Conservation (phyloP, 2,797 vertebrate species). For the Paedocypris micromegethes region DNA sequence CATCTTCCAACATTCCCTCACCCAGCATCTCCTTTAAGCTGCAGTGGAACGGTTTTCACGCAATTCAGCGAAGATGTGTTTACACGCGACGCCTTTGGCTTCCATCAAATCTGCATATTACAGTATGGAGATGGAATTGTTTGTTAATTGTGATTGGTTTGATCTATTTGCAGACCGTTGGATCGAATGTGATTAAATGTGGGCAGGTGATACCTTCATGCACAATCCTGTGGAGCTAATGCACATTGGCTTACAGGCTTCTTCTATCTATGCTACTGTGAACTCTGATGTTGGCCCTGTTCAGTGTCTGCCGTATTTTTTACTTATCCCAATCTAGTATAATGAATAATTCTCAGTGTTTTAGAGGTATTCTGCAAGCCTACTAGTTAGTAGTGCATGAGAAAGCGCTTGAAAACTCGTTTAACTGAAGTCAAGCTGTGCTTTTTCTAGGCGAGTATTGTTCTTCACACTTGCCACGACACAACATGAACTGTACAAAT, state of each 20-base stretch:
- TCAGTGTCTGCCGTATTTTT: neutral
- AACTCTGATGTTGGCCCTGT: neutral
- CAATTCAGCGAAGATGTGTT: no score
- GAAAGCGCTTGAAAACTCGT: neutral
- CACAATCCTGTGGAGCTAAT: slow-evolving; percentile 14
- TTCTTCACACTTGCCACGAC: slow-evolving; percentile 11
- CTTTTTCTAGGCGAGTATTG: neutral
- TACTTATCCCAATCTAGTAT: neutral
- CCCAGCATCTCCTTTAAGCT: slow-evolving; percentile 22
- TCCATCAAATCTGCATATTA: no score
- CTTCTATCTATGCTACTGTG: neutral
- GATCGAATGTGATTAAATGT: slow-evolving; percentile 18
- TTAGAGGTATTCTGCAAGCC: slow-evolving; percentile 12
- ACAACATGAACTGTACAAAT: neutral
- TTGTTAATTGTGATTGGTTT: neutral
- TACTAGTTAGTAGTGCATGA: neutral
- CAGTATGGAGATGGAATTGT: no score
- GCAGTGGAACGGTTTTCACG: slow-evolving; percentile 14
- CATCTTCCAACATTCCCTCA: slow-evolving; percentile 59
- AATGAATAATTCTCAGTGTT: neutral
- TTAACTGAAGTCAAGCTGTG: neutral
- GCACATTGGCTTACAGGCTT: slow-evolving; percentile 1
- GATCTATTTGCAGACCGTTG: neutral
- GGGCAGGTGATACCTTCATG: slow-evolving; percentile 4
- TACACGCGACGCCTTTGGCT: no score